Evolutionary conservation across 2,888 invertebrate genomes (phyloP).

Genomic region (Hyalella azteca): DNA sequence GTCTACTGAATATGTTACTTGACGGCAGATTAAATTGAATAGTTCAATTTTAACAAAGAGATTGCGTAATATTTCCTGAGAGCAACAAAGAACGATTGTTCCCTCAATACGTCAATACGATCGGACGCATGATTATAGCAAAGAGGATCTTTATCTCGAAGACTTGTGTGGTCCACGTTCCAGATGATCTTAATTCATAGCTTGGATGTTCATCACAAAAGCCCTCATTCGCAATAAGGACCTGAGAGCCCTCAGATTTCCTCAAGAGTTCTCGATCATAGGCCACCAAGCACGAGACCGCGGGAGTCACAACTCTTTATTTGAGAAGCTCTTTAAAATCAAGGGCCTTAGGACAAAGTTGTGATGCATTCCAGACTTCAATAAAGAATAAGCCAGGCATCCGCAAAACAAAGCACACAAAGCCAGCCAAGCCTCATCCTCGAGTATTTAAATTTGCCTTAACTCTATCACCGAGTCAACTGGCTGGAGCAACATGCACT

Average conservation of each 20-base stretch:
- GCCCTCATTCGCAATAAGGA: neutral
- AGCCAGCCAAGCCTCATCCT: conserved; percentile 7
- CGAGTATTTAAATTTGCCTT: conserved; percentile 27
- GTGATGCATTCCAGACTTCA: conserved; percentile 26
- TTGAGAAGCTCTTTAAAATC: conserved; percentile 19
- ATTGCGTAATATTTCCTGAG: no score
- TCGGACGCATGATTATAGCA: no score
- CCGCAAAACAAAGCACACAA: conserved; percentile 24
- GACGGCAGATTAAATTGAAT: no score
- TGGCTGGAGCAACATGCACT: no score
- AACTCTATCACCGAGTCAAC: conserved; percentile 26
- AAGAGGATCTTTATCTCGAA: no score
- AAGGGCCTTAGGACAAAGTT: neutral
- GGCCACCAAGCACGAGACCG: no score
- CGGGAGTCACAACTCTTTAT: no score
- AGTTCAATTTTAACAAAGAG: no score
- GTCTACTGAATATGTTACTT: no score
- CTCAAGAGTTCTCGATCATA: conserved; percentile 8
- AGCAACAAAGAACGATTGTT: no score
- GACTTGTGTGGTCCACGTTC: neutral
- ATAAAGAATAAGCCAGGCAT: neutral
- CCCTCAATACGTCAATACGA: no score
- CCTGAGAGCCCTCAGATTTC: neutral
- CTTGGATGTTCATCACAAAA: conserved; percentile 19
- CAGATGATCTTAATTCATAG: neutral